A percentile compares a stretch with the other conserved stretches of the same genome.
These are phyloP conservation scores for Oasisia sp. DNA, from an alignment of 2,888 invertebrate species.

Conservation along the genomic window DNA sequence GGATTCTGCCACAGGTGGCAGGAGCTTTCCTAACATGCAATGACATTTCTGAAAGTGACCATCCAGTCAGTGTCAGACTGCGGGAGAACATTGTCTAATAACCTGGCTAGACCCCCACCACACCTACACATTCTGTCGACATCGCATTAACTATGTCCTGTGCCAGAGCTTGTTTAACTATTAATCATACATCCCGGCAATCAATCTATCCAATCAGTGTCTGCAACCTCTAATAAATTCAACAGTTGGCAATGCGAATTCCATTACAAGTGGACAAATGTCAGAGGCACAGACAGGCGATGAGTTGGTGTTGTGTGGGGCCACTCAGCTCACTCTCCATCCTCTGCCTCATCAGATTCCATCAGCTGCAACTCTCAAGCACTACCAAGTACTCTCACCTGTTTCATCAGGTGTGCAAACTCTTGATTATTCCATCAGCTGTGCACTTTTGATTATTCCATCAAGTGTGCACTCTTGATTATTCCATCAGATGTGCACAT, in stretches of 20 bases:
- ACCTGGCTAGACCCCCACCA: not conserved
- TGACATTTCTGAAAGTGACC: not conserved
- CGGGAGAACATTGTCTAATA: not conserved
- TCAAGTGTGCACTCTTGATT: not conserved
- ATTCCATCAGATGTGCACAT: not conserved
- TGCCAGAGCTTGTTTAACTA: not conserved
- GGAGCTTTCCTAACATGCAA: not conserved
- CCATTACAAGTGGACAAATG: not conserved
- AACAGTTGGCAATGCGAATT: not conserved
- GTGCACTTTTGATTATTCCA: not conserved
- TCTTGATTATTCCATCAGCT: not conserved
- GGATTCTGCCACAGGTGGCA: not conserved
- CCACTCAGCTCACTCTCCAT: not conserved
- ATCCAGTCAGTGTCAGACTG: not conserved
- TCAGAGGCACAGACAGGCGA: not conserved
- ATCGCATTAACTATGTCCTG: not conserved
- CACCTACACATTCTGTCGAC: not conserved
- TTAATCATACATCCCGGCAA: not conserved
- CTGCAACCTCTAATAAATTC: not conserved
- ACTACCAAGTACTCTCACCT: too few relatives aligned
- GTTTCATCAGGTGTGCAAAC: too few relatives aligned
- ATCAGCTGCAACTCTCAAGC: too few relatives aligned
- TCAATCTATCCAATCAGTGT: not conserved
- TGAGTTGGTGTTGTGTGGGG: not conserved
- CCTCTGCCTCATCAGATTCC: not conserved